Evolutionary conservation across 2,888 invertebrate species (phyloP), one percentile per base, ranked within the genome.

Genomic region (Labia minor): DNA sequence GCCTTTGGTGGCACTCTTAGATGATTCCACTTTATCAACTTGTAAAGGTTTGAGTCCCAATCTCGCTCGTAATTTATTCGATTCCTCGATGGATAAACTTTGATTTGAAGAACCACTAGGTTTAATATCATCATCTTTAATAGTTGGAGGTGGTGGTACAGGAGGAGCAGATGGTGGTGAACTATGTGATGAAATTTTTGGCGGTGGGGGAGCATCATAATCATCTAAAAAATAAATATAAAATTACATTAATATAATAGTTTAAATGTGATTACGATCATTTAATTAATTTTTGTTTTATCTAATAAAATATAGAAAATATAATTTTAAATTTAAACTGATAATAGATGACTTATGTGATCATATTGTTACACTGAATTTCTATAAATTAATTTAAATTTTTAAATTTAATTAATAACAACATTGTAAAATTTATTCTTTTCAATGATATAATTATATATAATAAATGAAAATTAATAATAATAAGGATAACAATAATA

Each of bases 11-110:
- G 83, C 83, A 69, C 82, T 82, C 67, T 80, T 81, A 71, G 81
- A 77, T 72, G 73, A 78, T 20, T 74, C 72, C 8, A 73, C 73
- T 19, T 72, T 74, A 14, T 82, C 81, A 0, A 89, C 79, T 73
- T 95, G 90, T 1, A 98, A 80, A 0, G 97, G 98, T 75, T 95
- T 95, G 37, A 98, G 80, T 0, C 98, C 98, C 20, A 99, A 83
- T 76, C 95, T 95, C 1, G 92, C 92, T 73, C 98, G 83, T 11
- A 99, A 79, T 71, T 88, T 89, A 78, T 96, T 96, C 3, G 92
- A 92, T 73, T 91, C 92, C 66, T 88, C 87, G 64, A 94, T 83
- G 0, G 92, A 92, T 18, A 93, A 79, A 73, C 82, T 86, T 20
- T 71, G 67, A 61, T 71, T 68, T n/a, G 66, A 70, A 19, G 64